Evolutionary conservation across 1,140 invertebrate genomes (phyloP), one percentile per base, ranked within the genome.

Genomic region (Papilio polyxenes): DNA sequence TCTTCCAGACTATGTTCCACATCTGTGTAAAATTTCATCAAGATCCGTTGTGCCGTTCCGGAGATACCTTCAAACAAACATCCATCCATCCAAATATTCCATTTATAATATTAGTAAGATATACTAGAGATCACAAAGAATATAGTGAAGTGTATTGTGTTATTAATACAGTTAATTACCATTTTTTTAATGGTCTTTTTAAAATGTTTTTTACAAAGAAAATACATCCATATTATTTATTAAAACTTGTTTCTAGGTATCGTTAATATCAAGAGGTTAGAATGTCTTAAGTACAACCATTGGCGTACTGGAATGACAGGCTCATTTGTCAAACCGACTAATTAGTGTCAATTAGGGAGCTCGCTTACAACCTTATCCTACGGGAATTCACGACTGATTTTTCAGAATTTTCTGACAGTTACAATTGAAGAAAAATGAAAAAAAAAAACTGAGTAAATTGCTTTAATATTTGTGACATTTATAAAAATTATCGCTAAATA

Each of bases 291-390:
- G 10, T 1, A 23, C 9, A 20, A 20, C 1, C 23, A 77, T 51
- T 81, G 72, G 74, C 75, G 82, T 59, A 65, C 77, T 74, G 51
- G 83, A 85, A 85, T 85, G 81, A 82, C 81, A 59, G 82, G 48
- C 75, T 82, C 83, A 83, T 84, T 84, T 81, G 82, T 83, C 72
- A 79, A 75, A 1, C 79, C 62, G 59, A 69, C 80, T 84, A 82
- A 85, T 85, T 86, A 81, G 80, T 69, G 82, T 84, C 40, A 76
- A 75, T 75, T n/a, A 75, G 48, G 20, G 75, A n/a, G n/a, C 51
- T 48, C 40, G 72, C 37, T 75, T 51, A 48, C 75, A 51, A 23
- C n/a, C 62, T 65, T 20, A 48, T 13, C 40, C 40, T 83, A 15
- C 23, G 23, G 44, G 75, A 31, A 20, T 23, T 20, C 78, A 15